Conservation (phyloP, 2,888 invertebrate genomes). For the Podotricha telesiphe region DNA sequence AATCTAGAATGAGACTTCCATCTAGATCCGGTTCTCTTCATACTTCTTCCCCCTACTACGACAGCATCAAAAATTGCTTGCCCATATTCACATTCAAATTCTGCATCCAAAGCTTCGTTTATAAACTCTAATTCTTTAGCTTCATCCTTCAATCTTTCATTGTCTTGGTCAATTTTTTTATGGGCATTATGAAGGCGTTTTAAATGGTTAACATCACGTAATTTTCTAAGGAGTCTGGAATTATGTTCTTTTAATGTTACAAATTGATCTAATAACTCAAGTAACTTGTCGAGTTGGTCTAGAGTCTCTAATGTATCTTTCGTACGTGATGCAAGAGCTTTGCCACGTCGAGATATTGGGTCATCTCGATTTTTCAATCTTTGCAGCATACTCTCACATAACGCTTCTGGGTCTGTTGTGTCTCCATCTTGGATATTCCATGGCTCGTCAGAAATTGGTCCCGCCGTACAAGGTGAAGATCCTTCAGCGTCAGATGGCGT, state of each 20-base stretch:
- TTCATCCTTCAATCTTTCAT: slow-evolving; percentile 66
- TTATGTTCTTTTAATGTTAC: slow-evolving; percentile 89
- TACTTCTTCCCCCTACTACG: slow-evolving; percentile 80
- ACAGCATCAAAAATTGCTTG: slow-evolving; percentile 87
- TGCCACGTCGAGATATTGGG: slow-evolving; percentile 79
- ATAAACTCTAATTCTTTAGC: slow-evolving; percentile 68
- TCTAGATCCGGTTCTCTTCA: slow-evolving; percentile 79
- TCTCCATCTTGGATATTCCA: slow-evolving; percentile 63
- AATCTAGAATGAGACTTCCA: slow-evolving; percentile 76
- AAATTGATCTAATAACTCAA: slow-evolving; percentile 90
- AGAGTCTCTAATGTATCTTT: slow-evolving; percentile 86
- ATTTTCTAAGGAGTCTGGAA: slow-evolving; percentile 85
- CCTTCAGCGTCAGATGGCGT: slow-evolving; percentile 74
- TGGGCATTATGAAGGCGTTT: slow-evolving; percentile 86
- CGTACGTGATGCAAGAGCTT: slow-evolving; percentile 81
- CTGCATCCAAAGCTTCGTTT: slow-evolving; percentile 80
- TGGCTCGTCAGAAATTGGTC: slow-evolving; percentile 64
- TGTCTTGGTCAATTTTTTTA: slow-evolving; percentile 75
- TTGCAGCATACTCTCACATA: slow-evolving; percentile 74
- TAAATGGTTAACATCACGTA: slow-evolving; percentile 89
- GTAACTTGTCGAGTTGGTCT: slow-evolving; percentile 91
- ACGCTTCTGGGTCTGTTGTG: slow-evolving; percentile 61
- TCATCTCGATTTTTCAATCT: slow-evolving; percentile 70
- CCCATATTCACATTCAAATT: slow-evolving; percentile 85
- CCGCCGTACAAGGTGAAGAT: slow-evolving; percentile 74